Evolutionary conservation across 2,113 vertebrate species (phyloP).

Genomic region (Pogona vitticeps): DNA sequence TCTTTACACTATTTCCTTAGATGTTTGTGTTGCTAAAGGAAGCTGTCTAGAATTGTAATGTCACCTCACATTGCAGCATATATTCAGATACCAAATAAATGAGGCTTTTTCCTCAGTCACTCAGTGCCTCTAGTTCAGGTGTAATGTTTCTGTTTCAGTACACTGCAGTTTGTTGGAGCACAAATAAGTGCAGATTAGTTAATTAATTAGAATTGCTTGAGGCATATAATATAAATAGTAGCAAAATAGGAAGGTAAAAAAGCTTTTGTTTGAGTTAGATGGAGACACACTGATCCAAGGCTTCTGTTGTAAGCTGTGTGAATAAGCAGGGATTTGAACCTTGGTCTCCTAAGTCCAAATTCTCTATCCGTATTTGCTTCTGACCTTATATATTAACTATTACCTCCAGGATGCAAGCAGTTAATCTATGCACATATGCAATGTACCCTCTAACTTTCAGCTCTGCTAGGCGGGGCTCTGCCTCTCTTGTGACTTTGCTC

Average conservation of each 20-base stretch:
- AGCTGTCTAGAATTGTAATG: too few relatives aligned
- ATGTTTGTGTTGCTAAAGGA: neutral
- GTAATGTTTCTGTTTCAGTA: too few relatives aligned
- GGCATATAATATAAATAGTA: neutral
- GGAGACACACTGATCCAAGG: neutral
- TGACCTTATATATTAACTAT: neutral
- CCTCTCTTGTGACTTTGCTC: too few relatives aligned
- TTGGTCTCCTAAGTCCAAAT: neutral
- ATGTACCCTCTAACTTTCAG: too few relatives aligned
- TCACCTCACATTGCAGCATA: too few relatives aligned
- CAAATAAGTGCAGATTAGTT: too few relatives aligned
- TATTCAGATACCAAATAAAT: too few relatives aligned
- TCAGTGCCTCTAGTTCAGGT: too few relatives aligned
- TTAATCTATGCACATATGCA: neutral
- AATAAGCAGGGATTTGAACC: neutral
- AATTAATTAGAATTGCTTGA: neutral
- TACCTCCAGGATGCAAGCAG: neutral
- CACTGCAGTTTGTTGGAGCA: too few relatives aligned
- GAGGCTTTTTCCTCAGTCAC: neutral
- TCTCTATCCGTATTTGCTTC: neutral
- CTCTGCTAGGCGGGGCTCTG: too few relatives aligned
- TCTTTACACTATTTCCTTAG: neutral
- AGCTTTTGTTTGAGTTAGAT: neutral
- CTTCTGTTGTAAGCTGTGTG: neutral
- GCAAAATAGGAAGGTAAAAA: neutral